Evolutionary conservation across 2,888 invertebrate species (phyloP), one percentile per base, ranked within the genome.

Genomic region (Therioaphis trifolii): DNA sequence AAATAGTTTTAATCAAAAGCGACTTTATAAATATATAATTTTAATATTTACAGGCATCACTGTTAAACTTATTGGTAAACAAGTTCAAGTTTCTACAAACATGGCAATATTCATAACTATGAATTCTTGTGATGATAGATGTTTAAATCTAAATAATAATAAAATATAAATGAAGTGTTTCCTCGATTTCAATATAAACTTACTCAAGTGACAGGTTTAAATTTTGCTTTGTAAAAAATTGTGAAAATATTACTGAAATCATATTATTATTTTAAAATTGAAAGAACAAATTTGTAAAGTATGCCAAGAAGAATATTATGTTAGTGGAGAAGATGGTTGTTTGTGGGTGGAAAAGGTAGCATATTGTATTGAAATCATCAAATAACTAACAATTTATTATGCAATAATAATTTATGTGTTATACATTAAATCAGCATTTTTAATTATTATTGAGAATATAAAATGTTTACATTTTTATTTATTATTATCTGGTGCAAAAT

Each of bases 101-200:
- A 99, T 99, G 97, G 99, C 99, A 2, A 98, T 99, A 87, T 99
- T 99, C 90, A 99, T 99, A 86, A 99, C 99, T 0, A 99, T 99
- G 99, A 99, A 99, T 92, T 99, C 99, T 43, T 99, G 99, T 40
- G 99, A 99, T 89, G 99, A 99, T 63, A 99, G 99, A 29, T 94
- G 99, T 86, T 99, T 99, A 85, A 99, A 99, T 90, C 90, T 99
- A 0, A 99, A 99, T 88, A 99, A 99, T 89, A 91, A 99, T 89
- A 99, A 99, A 92, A 99, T 99, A 89, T 99, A 84, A 96, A 96
- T 87, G 99, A 99, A 89, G 99, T 99, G n/a, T 99, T 99, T 93
- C 99, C 99, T 12, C 98, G 98, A 88, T 96, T 99, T 27, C 94
- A 95, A 29, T 99, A 99, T 88, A 96, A 95, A 0, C 92, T 97